These are phyloP conservation scores for Dipodomys ordii DNA, from an alignment of 2,113 vertebrate genomes.

Conservation along the genomic window DNA sequence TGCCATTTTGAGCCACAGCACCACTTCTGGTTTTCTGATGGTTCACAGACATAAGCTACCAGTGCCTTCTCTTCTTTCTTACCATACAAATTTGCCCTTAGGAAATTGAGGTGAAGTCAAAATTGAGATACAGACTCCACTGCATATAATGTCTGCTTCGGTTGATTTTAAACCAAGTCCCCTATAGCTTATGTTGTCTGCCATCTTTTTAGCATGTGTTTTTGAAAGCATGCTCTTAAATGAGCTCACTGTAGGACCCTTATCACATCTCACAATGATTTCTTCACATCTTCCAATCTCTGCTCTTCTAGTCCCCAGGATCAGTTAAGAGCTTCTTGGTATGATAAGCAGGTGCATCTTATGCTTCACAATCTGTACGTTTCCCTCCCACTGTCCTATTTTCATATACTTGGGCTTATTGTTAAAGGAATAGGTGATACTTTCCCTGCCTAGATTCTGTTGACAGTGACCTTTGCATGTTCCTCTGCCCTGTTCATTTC, in stretches of 20 bases:
- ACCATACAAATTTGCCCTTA: background rate
- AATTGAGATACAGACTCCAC: background rate
- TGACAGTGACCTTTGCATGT: background rate
- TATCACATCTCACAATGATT: background rate
- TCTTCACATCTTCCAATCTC: background rate
- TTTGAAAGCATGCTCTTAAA: background rate
- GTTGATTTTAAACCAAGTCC: background rate
- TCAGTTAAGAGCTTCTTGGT: background rate
- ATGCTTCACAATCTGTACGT: rapidly evolving
- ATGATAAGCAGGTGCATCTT: too few relatives aligned
- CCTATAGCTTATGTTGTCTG: background rate
- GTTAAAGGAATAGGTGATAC: background rate
- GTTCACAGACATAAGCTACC: too few relatives aligned
- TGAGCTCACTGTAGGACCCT: background rate
- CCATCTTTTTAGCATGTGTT: background rate
- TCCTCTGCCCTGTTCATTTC: background rate
- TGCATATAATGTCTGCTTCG: too few relatives aligned
- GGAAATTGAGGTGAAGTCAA: background rate
- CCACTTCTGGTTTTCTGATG: too few relatives aligned
- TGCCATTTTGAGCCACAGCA: too few relatives aligned
- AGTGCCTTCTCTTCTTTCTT: too few relatives aligned
- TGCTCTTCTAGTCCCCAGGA: background rate
- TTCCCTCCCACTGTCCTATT: background rate
- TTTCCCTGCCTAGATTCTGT: background rate
- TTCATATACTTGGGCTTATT: background rate